Percentiles rank a stretch among this genome's conserved stretches.
Conservation (phyloP, 2,797 vertebrate genomes). For the Megalops cyprinoides region DNA sequence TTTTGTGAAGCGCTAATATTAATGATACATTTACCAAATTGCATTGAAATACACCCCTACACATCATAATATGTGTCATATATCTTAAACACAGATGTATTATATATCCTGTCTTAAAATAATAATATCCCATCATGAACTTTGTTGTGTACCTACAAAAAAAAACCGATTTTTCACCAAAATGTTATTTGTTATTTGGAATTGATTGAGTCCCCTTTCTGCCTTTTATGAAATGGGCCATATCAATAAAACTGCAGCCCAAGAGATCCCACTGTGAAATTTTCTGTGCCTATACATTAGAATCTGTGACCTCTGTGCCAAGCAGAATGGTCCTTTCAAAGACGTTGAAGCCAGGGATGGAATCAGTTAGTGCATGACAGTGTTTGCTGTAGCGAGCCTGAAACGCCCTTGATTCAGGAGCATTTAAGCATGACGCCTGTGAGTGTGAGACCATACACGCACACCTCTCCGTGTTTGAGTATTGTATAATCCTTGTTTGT, state of each 20-base stretch:
- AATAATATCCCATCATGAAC: too few species aligned
- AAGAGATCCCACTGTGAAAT: background rate
- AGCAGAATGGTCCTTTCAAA: background rate
- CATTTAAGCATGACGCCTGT: background rate
- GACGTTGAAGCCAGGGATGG: background rate
- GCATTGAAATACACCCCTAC: too few species aligned
- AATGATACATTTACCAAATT: background rate
- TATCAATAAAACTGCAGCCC: background rate
- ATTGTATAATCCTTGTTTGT: constrained; percentile 35
- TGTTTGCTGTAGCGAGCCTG: background rate
- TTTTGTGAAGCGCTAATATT: too few species aligned
- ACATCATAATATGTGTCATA: background rate
- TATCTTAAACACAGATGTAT: background rate
- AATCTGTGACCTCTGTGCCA: background rate
- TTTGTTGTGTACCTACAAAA: too few species aligned
- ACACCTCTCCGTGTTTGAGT: constrained; percentile 5
- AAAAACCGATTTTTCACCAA: background rate
- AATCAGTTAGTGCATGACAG: background rate
- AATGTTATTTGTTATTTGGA: background rate
- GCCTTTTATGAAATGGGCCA: background rate
- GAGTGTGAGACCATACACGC: background rate
- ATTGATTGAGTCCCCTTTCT: background rate
- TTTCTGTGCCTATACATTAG: background rate
- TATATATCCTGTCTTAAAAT: background rate
- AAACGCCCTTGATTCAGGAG: background rate